phyloP scores from a whole-genome alignment of 2,797 vertebrate genomes.

The Phaenicophaeus curvirostris region DNA sequence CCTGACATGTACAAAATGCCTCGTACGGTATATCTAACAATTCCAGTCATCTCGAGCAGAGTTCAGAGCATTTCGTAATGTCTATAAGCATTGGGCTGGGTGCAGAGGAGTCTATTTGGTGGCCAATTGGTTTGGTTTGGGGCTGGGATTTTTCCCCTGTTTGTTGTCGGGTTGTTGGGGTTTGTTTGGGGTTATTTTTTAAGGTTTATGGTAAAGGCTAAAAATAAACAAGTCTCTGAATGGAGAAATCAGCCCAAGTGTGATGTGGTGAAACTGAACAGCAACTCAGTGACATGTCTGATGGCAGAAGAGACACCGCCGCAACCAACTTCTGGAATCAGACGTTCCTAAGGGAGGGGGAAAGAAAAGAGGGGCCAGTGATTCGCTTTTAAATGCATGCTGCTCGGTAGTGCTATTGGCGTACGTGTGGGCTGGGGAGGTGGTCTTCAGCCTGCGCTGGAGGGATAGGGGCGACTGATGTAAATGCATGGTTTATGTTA shows the following conservation, averaged over 20 bases:
- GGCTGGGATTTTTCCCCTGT: background rate
- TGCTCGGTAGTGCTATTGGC: constrained; percentile 56
- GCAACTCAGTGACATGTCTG: constrained; percentile 74
- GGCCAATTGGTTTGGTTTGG: constrained; percentile 17
- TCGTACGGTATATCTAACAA: constrained; percentile 42
- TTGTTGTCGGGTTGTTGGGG: background rate
- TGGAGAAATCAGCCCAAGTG: constrained; percentile 67
- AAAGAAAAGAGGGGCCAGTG: constrained; percentile 32
- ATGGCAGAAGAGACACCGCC: constrained; percentile 58
- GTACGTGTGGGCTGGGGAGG: constrained; percentile 16
- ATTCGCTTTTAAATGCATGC: constrained; percentile 58
- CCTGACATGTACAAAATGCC: constrained; percentile 46
- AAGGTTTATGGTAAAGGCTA: constrained; percentile 38
- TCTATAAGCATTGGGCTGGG: constrained; percentile 54
- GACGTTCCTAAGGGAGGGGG: constrained; percentile 56
- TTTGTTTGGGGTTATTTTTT: background rate
- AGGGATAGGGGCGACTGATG: background rate
- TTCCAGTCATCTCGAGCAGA: constrained; percentile 59
- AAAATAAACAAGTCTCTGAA: constrained; percentile 71
- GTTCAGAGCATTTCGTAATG: constrained; percentile 76
- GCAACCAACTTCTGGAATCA: constrained; percentile 72
- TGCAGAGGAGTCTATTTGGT: background rate
- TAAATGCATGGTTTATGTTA: constrained; percentile 57
- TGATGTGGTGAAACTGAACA: constrained; percentile 69
- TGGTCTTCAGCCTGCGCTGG: constrained; percentile 22